A percentile compares a stretch with the other conserved stretches of the same genome.
Conservation (phyloP, 2,888 invertebrate genomes). For the Dorcus hopei region DNA sequence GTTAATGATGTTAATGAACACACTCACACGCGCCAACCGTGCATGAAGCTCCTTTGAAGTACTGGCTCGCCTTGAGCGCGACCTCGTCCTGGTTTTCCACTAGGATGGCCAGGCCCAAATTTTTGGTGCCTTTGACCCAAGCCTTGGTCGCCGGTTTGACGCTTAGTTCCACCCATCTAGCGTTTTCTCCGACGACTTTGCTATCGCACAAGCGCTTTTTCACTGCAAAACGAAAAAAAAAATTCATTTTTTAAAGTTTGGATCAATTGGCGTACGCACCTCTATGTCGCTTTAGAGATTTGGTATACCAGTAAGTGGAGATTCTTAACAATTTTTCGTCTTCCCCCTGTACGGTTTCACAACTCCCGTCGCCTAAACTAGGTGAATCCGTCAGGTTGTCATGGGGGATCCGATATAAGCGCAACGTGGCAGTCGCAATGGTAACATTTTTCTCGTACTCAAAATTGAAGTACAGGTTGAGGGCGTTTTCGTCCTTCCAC, state of each 20-base stretch:
- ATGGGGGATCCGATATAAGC: constrained; percentile 53
- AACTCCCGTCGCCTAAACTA: constrained; percentile 8
- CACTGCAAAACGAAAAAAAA: constrained; percentile 35
- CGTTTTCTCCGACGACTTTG: constrained; percentile 46
- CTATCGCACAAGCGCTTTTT: constrained; percentile 52
- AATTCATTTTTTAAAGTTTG: neutral
- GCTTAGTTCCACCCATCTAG: constrained; percentile 52
- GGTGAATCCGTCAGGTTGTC: constrained; percentile 38
- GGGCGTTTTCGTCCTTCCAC: constrained; percentile 53
- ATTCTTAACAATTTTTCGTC: constrained; percentile 57
- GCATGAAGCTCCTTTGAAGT: constrained; percentile 53
- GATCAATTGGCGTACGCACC: constrained; percentile 41
- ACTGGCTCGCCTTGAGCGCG: constrained; percentile 50
- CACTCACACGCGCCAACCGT: constrained; percentile 52
- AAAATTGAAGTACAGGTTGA: constrained; percentile 58
- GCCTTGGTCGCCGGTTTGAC: constrained; percentile 49
- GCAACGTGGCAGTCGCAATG: constrained; percentile 54
- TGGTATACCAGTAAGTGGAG: constrained; percentile 59
- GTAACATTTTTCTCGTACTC: constrained; percentile 50
- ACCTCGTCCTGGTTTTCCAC: constrained; percentile 60
- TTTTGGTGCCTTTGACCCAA: constrained; percentile 44
- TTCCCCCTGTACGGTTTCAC: constrained; percentile 36
- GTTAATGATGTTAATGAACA: constrained; percentile 22
- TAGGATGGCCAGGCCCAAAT: constrained; percentile 53
- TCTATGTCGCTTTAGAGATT: constrained; percentile 54